These are phyloP conservation scores for Aeoliscus strigatus DNA, from an alignment of 2,797 vertebrate species.

Conservation along the genomic window DNA sequence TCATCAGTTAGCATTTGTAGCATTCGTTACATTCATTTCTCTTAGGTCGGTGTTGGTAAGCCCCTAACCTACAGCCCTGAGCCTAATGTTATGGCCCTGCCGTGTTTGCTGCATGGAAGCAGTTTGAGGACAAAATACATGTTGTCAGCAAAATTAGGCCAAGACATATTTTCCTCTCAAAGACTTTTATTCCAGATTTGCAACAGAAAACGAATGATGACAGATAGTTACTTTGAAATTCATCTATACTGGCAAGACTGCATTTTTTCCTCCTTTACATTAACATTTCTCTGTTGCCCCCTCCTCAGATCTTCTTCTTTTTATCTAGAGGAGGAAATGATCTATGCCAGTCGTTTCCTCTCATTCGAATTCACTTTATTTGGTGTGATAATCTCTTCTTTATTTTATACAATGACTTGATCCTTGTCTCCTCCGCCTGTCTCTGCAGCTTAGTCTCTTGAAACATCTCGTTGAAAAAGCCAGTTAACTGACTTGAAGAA, in stretches of 20 bases:
- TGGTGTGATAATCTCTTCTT: slow-evolving; percentile 67
- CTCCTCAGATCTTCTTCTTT: slow-evolving; percentile 6
- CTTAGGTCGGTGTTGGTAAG: too few species aligned
- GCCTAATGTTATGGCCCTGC: too few species aligned
- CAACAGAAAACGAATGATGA: slow-evolving; percentile 1
- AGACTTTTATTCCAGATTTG: not conserved
- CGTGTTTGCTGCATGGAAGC: not conserved
- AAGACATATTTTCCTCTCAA: too few species aligned
- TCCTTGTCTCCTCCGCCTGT: slow-evolving; percentile 43
- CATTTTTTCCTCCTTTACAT: too few species aligned
- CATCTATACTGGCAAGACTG: too few species aligned
- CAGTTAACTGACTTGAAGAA: slow-evolving; percentile 69
- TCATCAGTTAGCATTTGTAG: too few species aligned
- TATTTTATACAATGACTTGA: slow-evolving; percentile 65
- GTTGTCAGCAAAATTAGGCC: too few species aligned
- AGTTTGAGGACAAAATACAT: slow-evolving; percentile 1
- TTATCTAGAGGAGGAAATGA: slow-evolving; percentile 16
- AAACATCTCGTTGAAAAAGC: slow-evolving; percentile 61
- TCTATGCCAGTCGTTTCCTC: slow-evolving; percentile 1
- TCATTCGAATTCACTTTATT: slow-evolving; percentile 53
- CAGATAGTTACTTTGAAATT: not conserved
- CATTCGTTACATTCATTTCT: too few species aligned
- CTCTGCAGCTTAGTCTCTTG: slow-evolving; percentile 47
- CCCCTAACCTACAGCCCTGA: too few species aligned
- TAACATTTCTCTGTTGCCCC: too few species aligned